Conservation (phyloP, 2,113 vertebrate species). For the Hucho hucho region DNA sequence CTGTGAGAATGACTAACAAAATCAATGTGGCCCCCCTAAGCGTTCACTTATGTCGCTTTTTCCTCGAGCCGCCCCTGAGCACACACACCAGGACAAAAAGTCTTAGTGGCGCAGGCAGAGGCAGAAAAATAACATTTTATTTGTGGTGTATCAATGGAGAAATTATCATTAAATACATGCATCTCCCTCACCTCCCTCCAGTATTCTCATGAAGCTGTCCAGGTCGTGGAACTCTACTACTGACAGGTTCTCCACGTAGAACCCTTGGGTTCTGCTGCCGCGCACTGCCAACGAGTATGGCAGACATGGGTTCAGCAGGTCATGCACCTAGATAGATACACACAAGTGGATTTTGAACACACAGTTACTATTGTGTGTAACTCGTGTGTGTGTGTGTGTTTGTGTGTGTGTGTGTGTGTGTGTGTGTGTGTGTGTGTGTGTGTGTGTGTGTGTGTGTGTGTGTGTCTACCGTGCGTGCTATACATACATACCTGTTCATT, state of each 20-base stretch:
- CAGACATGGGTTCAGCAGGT: slow-evolving; percentile 66
- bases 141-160: too few relatives aligned
- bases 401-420: background rate
- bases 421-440: background rate
- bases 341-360: background rate
- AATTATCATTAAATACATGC: background rate
- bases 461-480: background rate
- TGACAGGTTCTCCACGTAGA: slow-evolving; percentile 74
- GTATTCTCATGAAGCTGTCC: slow-evolving; percentile 62
- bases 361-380: too few relatives aligned
- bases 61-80: too few relatives aligned
- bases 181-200: slow-evolving; percentile 65
- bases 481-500: slow-evolving; percentile 72
- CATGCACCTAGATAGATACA: slow-evolving; percentile 60
- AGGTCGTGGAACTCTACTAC: slow-evolving; percentile 62
- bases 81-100: too few relatives aligned
- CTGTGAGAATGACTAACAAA: too few relatives aligned
- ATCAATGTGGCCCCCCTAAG: background rate
- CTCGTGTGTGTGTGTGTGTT: background rate
- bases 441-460: background rate
- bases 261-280: slow-evolving; percentile 71
- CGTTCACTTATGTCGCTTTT: background rate
- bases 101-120: too few relatives aligned
- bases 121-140: too few relatives aligned
- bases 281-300: slow-evolving; percentile 62